Percentiles rank a stretch among this genome's conserved stretches.
These are phyloP conservation scores for Microchirus variegatus DNA, from an alignment of 2,797 vertebrate species.

Conservation along the genomic window DNA sequence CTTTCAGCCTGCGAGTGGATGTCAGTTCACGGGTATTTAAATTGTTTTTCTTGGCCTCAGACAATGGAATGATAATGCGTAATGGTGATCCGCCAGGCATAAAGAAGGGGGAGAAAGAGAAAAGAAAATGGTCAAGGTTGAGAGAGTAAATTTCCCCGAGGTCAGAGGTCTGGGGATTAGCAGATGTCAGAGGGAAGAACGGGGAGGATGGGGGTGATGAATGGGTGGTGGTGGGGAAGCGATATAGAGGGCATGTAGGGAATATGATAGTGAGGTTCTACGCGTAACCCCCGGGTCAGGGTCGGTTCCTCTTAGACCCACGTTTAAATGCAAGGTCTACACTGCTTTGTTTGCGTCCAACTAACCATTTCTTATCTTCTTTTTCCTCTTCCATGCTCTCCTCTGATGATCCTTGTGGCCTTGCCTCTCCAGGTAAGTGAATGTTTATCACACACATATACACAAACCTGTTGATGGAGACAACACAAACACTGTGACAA, in stretches of 20 bases:
- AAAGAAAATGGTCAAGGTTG: slow-evolving; percentile 76
- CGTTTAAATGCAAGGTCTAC: slow-evolving; percentile 41
- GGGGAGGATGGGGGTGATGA: slow-evolving; percentile 54
- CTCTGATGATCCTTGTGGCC: slow-evolving; percentile 15
- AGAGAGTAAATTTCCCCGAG: slow-evolving; percentile 83
- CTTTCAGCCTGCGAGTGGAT: slow-evolving; percentile 68
- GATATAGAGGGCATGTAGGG: slow-evolving; percentile 40
- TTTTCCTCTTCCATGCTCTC: slow-evolving; percentile 26
- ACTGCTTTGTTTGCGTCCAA: slow-evolving; percentile 4
- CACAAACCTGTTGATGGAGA: slow-evolving; percentile 20
- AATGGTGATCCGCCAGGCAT: slow-evolving; percentile 73
- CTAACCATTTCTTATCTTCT: slow-evolving; percentile 36
- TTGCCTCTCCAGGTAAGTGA: slow-evolving; percentile 71
- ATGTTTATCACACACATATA: neutral
- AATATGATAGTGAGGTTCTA: slow-evolving; percentile 48
- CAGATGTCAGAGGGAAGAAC: slow-evolving; percentile 78
- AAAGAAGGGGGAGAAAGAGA: slow-evolving; percentile 50
- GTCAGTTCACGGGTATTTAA: slow-evolving; percentile 72
- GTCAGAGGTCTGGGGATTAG: slow-evolving; percentile 86
- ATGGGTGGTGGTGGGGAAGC: slow-evolving; percentile 39
- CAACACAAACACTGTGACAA: slow-evolving; percentile 31
- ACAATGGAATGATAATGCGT: slow-evolving; percentile 80
- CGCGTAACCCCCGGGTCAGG: slow-evolving; percentile 43
- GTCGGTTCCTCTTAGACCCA: slow-evolving; percentile 30
- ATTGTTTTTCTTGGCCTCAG: slow-evolving; percentile 75